phyloP scores from a whole-genome alignment of 2,797 vertebrate species.

The Manis crassicaudata region DNA sequence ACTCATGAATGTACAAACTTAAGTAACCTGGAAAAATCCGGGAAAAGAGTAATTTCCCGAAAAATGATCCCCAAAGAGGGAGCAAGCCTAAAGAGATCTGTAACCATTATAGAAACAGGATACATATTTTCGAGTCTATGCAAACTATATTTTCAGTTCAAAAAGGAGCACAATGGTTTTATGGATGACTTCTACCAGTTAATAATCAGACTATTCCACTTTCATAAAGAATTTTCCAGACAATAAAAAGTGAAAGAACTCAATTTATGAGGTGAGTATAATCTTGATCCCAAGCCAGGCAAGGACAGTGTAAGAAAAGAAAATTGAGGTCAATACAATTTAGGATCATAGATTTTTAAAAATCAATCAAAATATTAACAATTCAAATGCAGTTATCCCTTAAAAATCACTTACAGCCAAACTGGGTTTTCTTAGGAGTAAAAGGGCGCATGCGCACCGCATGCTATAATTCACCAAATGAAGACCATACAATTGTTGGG shows the following conservation, averaged over 20 bases:
- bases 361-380: constrained; percentile 50
- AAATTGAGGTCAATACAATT: constrained; percentile 29
- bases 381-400: background rate
- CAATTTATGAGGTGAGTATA: constrained; percentile 30
- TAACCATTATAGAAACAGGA: background rate
- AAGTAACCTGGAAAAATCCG: background rate
- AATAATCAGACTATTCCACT: constrained; percentile 8
- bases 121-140: rapidly evolving
- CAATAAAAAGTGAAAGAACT: constrained; percentile 55
- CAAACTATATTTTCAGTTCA: background rate
- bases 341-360: constrained; percentile 29
- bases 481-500: background rate
- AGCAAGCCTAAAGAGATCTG: background rate
- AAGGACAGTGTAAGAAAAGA: background rate
- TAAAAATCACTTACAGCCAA: background rate
- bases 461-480: background rate
- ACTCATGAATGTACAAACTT: no score
- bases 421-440: background rate
- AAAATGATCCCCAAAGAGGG: background rate
- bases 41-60: background rate
- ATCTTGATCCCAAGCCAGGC: constrained; percentile 40
- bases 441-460: background rate
- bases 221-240: constrained; percentile 55
- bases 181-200: constrained; percentile 11
- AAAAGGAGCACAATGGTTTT: background rate